Evolutionary conservation across 1,140 invertebrate species (phyloP).

Genomic region (Goniozus legneri): DNA sequence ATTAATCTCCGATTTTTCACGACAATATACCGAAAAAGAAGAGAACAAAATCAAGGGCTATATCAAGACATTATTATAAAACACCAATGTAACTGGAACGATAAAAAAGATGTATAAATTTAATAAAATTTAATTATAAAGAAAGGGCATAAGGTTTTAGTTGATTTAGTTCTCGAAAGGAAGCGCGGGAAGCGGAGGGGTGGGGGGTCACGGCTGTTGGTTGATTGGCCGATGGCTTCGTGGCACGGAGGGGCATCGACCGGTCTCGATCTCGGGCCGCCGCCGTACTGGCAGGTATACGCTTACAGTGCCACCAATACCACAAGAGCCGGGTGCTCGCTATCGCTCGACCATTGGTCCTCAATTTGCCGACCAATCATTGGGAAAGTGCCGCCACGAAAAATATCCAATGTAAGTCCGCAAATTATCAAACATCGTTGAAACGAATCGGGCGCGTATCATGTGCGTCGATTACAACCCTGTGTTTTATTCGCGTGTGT

Average conservation of each 20-base stretch:
- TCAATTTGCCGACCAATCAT: slow-evolving; percentile 67
- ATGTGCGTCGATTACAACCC: slow-evolving; percentile 26
- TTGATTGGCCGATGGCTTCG: slow-evolving; percentile 27
- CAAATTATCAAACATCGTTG: slow-evolving; percentile 65
- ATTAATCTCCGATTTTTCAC: no score
- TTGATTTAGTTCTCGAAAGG: no score
- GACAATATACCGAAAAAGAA: no score
- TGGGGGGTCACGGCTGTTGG: slow-evolving; percentile 19
- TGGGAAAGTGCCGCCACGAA: slow-evolving; percentile 63
- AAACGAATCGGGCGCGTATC: slow-evolving; percentile 27
- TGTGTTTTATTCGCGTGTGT: slow-evolving; percentile 16
- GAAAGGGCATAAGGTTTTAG: no score
- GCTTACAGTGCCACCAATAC: slow-evolving; percentile 58
- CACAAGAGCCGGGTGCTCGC: slow-evolving; percentile 55
- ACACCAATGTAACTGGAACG: no score
- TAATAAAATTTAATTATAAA: no score
- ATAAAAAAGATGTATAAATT: no score
- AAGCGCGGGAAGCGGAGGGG: slow-evolving; percentile 15
- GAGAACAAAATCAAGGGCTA: no score
- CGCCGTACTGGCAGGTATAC: slow-evolving; percentile 57
- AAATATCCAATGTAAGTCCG: slow-evolving; percentile 78
- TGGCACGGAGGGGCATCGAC: slow-evolving; percentile 39
- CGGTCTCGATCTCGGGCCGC: slow-evolving; percentile 43
- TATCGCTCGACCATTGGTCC: slow-evolving; percentile 66
- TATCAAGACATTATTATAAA: no score